phyloP scores from a whole-genome alignment of 1,140 invertebrate species.

The Plodia interpunctella region DNA sequence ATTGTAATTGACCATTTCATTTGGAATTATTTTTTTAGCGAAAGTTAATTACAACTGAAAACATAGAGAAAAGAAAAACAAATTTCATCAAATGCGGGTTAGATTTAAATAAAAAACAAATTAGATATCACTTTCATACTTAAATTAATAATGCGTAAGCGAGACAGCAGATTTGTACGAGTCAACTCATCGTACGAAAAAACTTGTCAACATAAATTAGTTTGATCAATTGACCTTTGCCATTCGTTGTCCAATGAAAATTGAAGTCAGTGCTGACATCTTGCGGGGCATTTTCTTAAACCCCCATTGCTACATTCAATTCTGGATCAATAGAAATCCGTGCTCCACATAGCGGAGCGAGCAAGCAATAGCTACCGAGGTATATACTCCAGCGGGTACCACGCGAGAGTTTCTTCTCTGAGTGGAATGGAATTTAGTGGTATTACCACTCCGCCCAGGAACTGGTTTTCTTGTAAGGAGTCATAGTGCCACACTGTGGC shows the following conservation, averaged over 20 bases:
- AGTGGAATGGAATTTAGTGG: constrained; percentile 84
- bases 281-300: too few relatives aligned
- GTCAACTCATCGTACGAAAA: too few relatives aligned
- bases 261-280: too few relatives aligned
- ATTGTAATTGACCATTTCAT: not conserved
- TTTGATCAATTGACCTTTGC: too few relatives aligned
- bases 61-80: not conserved
- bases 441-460: constrained; percentile 92
- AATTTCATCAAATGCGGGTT: not conserved
- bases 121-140: constrained; percentile 2
- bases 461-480: constrained; percentile 96
- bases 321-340: constrained; percentile 18
- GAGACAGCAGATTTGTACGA: not conserved
- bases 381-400: constrained; percentile 84
- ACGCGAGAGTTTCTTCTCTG: constrained; percentile 86
- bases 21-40: not conserved
- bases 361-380: constrained; percentile 67
- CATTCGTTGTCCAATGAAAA: too few relatives aligned
- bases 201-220: too few relatives aligned
- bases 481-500: constrained; percentile 97
- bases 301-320: too few relatives aligned
- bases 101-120: not conserved
- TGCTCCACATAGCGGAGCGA: constrained; percentile 55
- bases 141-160: not conserved
- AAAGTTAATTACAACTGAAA: not conserved